A percentile compares a stretch with the other conserved stretches of the same genome.
phyloP scores from a whole-genome alignment of 2,888 invertebrate genomes.

The Drosophila borborema region DNA sequence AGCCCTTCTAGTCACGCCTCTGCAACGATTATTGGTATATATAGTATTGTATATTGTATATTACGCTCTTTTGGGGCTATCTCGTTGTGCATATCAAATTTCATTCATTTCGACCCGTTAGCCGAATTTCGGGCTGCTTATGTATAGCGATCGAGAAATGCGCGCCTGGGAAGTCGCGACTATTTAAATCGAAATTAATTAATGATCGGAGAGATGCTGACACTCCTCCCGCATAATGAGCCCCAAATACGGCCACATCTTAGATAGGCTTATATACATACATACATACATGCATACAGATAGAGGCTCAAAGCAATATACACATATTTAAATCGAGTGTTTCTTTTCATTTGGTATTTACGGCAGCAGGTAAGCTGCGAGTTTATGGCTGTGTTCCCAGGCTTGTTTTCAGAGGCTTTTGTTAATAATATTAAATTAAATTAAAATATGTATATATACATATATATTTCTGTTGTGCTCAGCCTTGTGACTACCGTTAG shows the following conservation, averaged over 20 bases:
- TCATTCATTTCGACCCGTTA: slow-evolving; percentile 77
- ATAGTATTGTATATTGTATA: slow-evolving; percentile 32
- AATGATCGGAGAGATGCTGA: slow-evolving; percentile 69
- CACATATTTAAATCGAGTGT: slow-evolving; percentile 27
- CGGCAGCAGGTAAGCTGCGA: slow-evolving; percentile 55
- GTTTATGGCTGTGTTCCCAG: slow-evolving; percentile 74
- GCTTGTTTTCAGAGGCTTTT: slow-evolving; percentile 66
- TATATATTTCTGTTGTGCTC: slow-evolving; percentile 52
- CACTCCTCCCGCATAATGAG: slow-evolving; percentile 79
- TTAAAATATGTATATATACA: slow-evolving; percentile 54
- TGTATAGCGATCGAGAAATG: slow-evolving; percentile 61
- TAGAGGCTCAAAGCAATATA: slow-evolving; percentile 19
- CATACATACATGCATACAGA: no score
- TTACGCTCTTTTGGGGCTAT: slow-evolving; percentile 62
- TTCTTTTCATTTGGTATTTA: slow-evolving; percentile 28
- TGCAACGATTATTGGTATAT: slow-evolving; percentile 45
- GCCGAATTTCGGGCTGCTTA: slow-evolving; percentile 43
- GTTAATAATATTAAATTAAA: slow-evolving; percentile 81
- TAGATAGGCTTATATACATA: slow-evolving; percentile 37
- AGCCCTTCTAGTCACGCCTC: slow-evolving; percentile 35
- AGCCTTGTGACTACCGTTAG: slow-evolving; percentile 72
- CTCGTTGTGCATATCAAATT: slow-evolving; percentile 76
- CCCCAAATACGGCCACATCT: slow-evolving; percentile 53
- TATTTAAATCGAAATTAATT: slow-evolving; percentile 75
- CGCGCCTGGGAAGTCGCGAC: slow-evolving; percentile 63